phyloP scores from a whole-genome alignment of 2,888 invertebrate genomes.

The Zelleria hepariella region DNA sequence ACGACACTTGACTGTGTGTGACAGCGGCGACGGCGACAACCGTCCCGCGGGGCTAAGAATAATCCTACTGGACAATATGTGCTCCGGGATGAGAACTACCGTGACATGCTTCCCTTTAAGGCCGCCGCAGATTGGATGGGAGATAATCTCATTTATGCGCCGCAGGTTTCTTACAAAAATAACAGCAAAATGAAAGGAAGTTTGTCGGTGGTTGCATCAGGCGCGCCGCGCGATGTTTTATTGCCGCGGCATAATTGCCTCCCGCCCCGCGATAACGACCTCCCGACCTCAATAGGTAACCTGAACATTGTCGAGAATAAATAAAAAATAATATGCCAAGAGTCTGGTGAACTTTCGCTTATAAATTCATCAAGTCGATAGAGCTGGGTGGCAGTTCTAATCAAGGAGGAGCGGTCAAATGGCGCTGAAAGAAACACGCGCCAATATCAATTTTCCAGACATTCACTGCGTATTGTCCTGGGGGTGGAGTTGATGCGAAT shows the following conservation, averaged over 20 bases:
- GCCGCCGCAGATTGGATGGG: not conserved
- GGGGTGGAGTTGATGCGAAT: slow-evolving; percentile 29
- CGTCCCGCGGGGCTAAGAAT: not conserved
- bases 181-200: not conserved
- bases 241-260: slow-evolving; percentile 52
- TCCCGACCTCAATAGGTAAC: slow-evolving; percentile 46
- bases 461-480: slow-evolving; percentile 29
- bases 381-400: slow-evolving; percentile 21
- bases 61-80: not conserved
- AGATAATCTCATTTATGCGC: not conserved
- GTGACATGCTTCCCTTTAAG: not conserved
- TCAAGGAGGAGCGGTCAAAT: slow-evolving; percentile 21
- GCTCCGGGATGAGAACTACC: not conserved
- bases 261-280: slow-evolving; percentile 47
- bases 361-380: slow-evolving; percentile 21
- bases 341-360: slow-evolving; percentile 6
- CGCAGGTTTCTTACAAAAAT: not conserved
- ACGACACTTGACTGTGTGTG: slow-evolving; percentile 58
- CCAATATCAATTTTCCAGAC: slow-evolving; percentile 51
- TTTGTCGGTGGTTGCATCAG: slow-evolving; percentile 26
- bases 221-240: slow-evolving; percentile 44
- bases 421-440: slow-evolving; percentile 20
- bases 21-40: slow-evolving; percentile 20
- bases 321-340: not conserved
- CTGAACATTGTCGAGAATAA: slow-evolving; percentile 1